These are phyloP conservation scores for Drosophila lini DNA, from an alignment of 1,140 invertebrate genomes.

Conservation along the genomic window DNA sequence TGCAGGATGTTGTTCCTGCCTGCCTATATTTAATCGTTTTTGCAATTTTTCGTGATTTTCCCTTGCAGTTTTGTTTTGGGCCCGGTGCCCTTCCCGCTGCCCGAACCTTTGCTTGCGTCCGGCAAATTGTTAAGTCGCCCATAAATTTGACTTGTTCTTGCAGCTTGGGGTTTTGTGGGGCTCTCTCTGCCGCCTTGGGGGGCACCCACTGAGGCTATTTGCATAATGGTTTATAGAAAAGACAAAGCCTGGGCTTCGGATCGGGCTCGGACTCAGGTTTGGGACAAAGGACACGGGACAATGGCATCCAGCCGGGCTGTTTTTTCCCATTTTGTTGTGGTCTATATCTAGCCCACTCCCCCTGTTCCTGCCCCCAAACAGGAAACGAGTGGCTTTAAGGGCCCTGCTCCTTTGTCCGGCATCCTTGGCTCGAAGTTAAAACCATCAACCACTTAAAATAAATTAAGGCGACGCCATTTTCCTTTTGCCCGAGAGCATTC, in stretches of 20 bases:
- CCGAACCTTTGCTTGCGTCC: conserved; percentile 17
- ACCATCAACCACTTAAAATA: conserved; percentile 83
- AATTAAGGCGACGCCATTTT: conserved; percentile 83
- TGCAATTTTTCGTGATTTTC: conserved; percentile 72
- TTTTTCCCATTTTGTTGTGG: conserved; percentile 48
- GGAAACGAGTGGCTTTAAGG: conserved; percentile 66
- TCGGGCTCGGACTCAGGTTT: conserved; percentile 4
- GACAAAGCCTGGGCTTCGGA: conserved; percentile 60
- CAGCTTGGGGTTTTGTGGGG: conserved; percentile 37
- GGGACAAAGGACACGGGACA: conserved; percentile 29
- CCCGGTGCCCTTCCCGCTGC: conserved; percentile 19
- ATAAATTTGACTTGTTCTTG: conserved; percentile 81
- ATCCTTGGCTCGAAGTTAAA: conserved; percentile 69
- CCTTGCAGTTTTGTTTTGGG: conserved; percentile 52
- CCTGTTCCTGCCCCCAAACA: conserved; percentile 18
- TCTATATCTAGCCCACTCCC: conserved; percentile 26
- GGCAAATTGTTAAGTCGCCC: conserved; percentile 82
- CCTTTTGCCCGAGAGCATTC: conserved; percentile 63
- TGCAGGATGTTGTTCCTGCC: conserved; percentile 49
- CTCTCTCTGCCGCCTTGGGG: conserved; percentile 25
- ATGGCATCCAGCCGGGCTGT: conserved; percentile 41
- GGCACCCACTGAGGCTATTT: conserved; percentile 69
- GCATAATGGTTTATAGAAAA: conserved; percentile 82
- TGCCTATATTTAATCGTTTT: conserved; percentile 81
- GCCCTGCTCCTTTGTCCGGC: conserved; percentile 40